Evolutionary conservation across 1,140 invertebrate genomes (phyloP).

Genomic region (Stegodyphus mimosarum): DNA sequence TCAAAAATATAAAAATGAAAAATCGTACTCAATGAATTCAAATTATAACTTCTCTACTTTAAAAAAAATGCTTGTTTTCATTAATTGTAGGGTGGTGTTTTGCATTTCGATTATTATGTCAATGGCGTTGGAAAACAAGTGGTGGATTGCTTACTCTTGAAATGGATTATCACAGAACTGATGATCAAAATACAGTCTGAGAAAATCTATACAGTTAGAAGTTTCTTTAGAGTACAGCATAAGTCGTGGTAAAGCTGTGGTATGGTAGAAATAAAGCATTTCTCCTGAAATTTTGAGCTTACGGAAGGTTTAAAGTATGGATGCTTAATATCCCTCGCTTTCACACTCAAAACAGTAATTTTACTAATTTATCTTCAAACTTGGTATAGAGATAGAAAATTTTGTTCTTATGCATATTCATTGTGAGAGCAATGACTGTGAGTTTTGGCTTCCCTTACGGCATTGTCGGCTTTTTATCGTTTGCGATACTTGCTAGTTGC

Average conservation of each 20-base stretch:
- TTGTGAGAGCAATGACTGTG: constrained; percentile 52
- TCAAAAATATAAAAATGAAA: too few species aligned
- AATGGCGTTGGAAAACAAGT: constrained; percentile 41
- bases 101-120: neutral
- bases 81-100: neutral
- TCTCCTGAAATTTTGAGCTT: neutral
- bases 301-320: neutral
- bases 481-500: constrained; percentile 45
- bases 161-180: neutral
- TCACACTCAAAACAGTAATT: too few species aligned
- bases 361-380: too few species aligned
- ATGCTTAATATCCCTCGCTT: neutral
- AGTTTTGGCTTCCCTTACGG: constrained; percentile 43
- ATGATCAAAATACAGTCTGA: too few species aligned
- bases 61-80: neutral
- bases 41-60: neutral
- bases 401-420: constrained; percentile 50
- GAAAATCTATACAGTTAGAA: too few species aligned
- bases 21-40: neutral
- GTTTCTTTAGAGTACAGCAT: too few species aligned
- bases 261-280: neutral
- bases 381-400: constrained; percentile 2
- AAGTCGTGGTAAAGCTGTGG: neutral
- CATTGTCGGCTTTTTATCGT: constrained; percentile 47
- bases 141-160: neutral